phyloP scores from a whole-genome alignment of 35 echinoderm and acorn worm species.

The Amphiura filiformis region DNA sequence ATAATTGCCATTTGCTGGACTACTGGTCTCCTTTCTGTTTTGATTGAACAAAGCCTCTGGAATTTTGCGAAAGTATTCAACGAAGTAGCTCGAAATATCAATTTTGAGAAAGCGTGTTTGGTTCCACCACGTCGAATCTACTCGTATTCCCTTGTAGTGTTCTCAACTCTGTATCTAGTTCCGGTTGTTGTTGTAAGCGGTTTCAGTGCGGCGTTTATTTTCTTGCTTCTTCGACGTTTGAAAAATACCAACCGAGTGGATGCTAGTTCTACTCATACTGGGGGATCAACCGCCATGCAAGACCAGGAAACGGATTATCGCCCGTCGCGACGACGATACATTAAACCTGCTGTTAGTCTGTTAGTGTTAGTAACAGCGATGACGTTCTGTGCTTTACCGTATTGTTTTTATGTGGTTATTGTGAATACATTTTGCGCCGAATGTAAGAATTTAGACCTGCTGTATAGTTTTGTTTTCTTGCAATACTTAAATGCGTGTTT shows the following conservation, averaged over 20 bases:
- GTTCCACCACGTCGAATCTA: background rate
- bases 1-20: slow-evolving; percentile 9
- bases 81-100: background rate
- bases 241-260: too few relatives aligned
- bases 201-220: too few relatives aligned
- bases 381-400: too few relatives aligned
- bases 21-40: background rate
- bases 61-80: background rate
- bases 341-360: too few relatives aligned
- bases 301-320: too few relatives aligned
- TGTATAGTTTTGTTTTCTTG: background rate
- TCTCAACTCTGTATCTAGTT: background rate
- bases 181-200: background rate
- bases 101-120: background rate
- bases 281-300: too few relatives aligned
- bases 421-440: background rate
- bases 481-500: background rate
- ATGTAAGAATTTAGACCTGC: background rate
- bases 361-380: too few relatives aligned
- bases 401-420: too few relatives aligned
- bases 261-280: too few relatives aligned
- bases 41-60: background rate
- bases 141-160: background rate
- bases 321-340: too few relatives aligned
- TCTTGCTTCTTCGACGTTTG: too few relatives aligned